These are phyloP conservation scores for Yponomeuta cagnagella DNA, from an alignment of 2,888 invertebrate species.

Conservation along the genomic window DNA sequence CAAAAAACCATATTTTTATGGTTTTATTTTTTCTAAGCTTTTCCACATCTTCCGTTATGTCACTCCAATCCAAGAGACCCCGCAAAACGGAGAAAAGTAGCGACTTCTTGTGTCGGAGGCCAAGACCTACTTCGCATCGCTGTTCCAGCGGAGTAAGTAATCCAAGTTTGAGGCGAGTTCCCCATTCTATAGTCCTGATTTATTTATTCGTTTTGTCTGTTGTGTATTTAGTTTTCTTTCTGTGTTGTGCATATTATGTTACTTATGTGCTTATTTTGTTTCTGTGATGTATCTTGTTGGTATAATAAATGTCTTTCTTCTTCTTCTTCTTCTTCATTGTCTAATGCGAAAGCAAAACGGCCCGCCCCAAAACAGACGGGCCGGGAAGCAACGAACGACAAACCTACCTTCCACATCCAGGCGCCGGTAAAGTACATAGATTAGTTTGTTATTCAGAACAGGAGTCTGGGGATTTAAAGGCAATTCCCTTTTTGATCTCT, in stretches of 20 bases:
- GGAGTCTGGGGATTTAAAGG: constrained; percentile 57
- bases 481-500: constrained; percentile 72
- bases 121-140: neutral
- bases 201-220: no score
- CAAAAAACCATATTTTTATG: no score
- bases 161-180: neutral
- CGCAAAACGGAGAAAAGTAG: neutral
- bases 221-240: no score
- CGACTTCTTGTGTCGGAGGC: no score
- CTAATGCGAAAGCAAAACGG: neutral
- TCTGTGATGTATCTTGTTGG: no score
- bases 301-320: no score
- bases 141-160: neutral
- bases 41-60: no score
- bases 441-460: constrained; percentile 66
- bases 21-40: no score
- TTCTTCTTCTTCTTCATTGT: no score
- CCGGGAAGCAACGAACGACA: neutral
- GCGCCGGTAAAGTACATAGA: constrained; percentile 35
- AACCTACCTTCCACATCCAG: neutral
- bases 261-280: no score
- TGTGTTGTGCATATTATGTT: no score
- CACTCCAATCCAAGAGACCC: neutral
- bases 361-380: neutral
- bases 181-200: neutral